Evolutionary conservation across 2,888 invertebrate species (phyloP).

Genomic region (Azorinus chamasolen): DNA sequence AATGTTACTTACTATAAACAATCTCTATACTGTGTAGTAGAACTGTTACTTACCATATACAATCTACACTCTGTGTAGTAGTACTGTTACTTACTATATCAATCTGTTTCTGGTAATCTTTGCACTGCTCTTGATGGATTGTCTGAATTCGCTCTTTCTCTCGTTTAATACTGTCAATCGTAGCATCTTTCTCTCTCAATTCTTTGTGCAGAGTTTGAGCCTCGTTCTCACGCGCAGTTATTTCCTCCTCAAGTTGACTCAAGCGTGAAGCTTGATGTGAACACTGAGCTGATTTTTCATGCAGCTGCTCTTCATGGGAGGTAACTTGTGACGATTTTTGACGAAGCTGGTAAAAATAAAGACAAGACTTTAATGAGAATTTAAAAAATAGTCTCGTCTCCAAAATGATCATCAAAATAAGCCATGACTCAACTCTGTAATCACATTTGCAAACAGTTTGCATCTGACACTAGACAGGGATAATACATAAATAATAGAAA

Average conservation of each 20-base stretch:
- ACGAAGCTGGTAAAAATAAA: conserved; percentile 65
- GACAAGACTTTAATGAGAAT: no score
- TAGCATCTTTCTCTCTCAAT: conserved; percentile 63
- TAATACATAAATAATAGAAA: no score
- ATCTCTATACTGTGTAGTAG: no score
- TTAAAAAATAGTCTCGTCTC: no score
- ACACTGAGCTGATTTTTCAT: conserved; percentile 76
- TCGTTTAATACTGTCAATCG: conserved; percentile 43
- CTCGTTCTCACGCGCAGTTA: conserved; percentile 60
- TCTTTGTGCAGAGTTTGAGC: conserved; percentile 66
- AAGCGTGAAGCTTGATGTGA: conserved; percentile 69
- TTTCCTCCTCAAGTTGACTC: conserved; percentile 75
- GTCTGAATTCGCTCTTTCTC: conserved; percentile 68
- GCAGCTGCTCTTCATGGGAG: conserved; percentile 74
- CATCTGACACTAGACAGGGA: no score
- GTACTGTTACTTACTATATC: conserved; percentile 78
- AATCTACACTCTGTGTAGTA: no score
- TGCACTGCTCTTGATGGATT: conserved; percentile 76
- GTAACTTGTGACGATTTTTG: conserved; percentile 75
- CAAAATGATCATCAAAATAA: no score
- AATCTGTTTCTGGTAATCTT: conserved; percentile 79
- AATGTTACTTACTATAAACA: no score
- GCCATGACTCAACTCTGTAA: no score
- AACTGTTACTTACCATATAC: no score
- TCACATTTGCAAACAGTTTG: no score